Conservation (phyloP, 1,140 invertebrate species). For the Phocides pigmalion region DNA sequence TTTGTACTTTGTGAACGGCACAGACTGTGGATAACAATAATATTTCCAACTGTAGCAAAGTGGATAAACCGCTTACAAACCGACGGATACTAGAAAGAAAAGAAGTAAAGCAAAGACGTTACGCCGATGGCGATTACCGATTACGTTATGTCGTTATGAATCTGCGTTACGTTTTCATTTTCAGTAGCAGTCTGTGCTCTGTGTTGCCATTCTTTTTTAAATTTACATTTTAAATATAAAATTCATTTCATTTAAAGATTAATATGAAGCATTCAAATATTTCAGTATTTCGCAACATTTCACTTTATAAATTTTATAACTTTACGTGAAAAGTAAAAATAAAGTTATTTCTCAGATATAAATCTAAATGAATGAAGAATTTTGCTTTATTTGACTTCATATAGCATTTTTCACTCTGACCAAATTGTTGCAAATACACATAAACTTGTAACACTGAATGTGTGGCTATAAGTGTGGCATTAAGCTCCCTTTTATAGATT, state of each 20-base stretch:
- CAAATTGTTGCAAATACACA: neutral
- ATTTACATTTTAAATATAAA: neutral
- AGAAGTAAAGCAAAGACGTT: conserved; percentile 53
- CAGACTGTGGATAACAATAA: conserved; percentile 63
- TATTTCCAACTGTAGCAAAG: conserved; percentile 68
- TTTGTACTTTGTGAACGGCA: conserved; percentile 52
- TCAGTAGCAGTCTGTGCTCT: neutral
- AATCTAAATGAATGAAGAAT: too few relatives aligned
- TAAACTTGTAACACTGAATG: conserved; percentile 17
- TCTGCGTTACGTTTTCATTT: conserved; percentile 2
- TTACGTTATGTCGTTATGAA: conserved; percentile 46
- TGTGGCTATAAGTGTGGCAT: conserved; percentile 23
- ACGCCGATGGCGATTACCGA: conserved; percentile 56
- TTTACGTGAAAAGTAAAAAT: too few relatives aligned
- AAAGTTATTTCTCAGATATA: too few relatives aligned
- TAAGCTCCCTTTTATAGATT: neutral
- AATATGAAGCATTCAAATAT: too few relatives aligned
- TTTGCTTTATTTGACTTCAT: conserved; percentile 3
- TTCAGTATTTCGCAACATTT: too few relatives aligned
- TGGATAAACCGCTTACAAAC: conserved; percentile 58
- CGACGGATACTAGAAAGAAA: conserved; percentile 26
- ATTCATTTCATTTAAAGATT: neutral
- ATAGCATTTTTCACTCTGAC: conserved; percentile 22
- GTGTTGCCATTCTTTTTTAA: neutral
- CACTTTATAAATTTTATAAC: too few relatives aligned